Conservation (phyloP, 1,140 invertebrate genomes). For the Trichomalopsis sarcophagae region DNA sequence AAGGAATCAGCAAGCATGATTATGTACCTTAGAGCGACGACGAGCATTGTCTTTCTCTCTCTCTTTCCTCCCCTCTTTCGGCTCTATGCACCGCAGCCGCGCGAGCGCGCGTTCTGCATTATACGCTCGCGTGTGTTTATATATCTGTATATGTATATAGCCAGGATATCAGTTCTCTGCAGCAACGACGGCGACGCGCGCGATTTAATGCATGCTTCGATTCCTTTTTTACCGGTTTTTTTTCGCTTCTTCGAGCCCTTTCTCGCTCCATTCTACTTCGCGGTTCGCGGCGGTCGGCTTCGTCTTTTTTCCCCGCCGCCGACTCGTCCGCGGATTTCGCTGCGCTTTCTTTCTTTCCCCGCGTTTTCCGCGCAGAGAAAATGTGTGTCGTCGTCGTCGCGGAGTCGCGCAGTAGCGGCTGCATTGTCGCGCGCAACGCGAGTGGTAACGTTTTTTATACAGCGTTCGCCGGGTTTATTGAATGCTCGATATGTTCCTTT, state of each 20-base stretch:
- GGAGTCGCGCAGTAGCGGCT: too few species aligned
- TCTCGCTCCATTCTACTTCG: slow-evolving; percentile 40
- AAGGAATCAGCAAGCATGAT: slow-evolving; percentile 75
- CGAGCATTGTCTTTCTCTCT: neutral
- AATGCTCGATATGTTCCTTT: slow-evolving; percentile 42
- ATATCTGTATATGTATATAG: neutral
- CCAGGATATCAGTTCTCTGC: too few species aligned
- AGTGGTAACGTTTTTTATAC: slow-evolving; percentile 12
- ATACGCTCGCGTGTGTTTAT: too few species aligned
- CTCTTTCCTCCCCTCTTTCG: neutral
- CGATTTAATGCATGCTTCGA: slow-evolving; percentile 38
- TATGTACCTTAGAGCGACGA: slow-evolving; percentile 72
- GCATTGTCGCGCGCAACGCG: neutral
- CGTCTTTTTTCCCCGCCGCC: slow-evolving; percentile 48
- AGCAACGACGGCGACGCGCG: neutral
- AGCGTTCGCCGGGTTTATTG: slow-evolving; percentile 2
- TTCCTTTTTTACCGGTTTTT: slow-evolving; percentile 37
- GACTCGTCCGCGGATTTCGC: slow-evolving; percentile 43
- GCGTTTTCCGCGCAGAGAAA: neutral
- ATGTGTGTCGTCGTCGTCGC: slow-evolving; percentile 30
- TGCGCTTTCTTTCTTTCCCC: slow-evolving; percentile 20
- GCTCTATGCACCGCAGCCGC: neutral
- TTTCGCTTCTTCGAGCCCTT: slow-evolving; percentile 47
- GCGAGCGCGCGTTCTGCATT: neutral
- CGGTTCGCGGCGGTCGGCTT: neutral